Base-by-base conservation (phyloP, 1,140 invertebrate genomes). In the Bombyx mandarina region DNA sequence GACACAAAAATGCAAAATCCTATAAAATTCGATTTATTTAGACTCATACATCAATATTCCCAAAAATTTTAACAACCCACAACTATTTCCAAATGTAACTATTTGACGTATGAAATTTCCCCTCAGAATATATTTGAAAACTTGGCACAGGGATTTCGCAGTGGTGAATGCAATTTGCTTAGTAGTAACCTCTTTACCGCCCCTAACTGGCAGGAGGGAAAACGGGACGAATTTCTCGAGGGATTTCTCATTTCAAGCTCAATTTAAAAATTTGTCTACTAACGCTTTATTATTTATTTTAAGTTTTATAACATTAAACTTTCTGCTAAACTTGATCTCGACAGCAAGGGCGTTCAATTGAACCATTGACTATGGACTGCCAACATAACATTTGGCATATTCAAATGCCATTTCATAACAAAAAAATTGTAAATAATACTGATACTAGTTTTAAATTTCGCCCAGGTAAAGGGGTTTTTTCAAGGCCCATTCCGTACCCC, bases 161-260 rank as follows among this genome's bases (percentile, higher is more conserved):
- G 63, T 56, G 59, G 62, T 67, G 69, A 72, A 73, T 81, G 73
- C 73, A 79, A 83, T 82, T 83, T 81, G 73, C 73, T 77, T 79
- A 77, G 75, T 69, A 78, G 73, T 82, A 75, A 82, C 73, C 75
- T 78, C 71, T 80, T 80, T 82, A 79, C 67, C 66, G 66, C 52
- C 45, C 67, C 66, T 65, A 75, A 77, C 67, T 63, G 70, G 62
- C 58, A 67, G 66, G 57, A 61, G 66, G 50, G 64, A 57, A 70
- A 60, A 64, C 64, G 69, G 52, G 56, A 56, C 46, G 46, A 77
- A 77, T 73, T 75, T 74, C 73, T 72, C 67, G 43, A 52, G 70
- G 71, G 71, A 73, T 71, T 71, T 77, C 70, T 77, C 70, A 76
- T 83, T 79, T 78, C 75, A 75, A 73, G 79, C 76, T 76, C 71